Conservation (phyloP, 1,140 invertebrate genomes). For the Scaptomyza hsui region DNA sequence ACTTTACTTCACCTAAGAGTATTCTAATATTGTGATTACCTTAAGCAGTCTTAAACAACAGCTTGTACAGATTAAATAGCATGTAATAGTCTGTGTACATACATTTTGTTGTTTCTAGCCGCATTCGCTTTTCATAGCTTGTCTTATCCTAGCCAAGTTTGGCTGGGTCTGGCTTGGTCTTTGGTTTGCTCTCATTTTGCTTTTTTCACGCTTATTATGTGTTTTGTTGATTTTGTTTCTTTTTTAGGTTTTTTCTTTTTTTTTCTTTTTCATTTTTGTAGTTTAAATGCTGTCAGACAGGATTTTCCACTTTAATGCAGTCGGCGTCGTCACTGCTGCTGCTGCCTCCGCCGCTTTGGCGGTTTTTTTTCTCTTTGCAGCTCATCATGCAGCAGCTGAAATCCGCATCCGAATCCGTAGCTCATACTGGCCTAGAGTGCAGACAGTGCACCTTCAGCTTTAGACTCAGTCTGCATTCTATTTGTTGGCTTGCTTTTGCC, state of each 20-base stretch:
- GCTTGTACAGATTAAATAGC: constrained; percentile 14
- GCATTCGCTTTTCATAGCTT: constrained; percentile 61
- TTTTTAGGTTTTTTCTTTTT: constrained; percentile 30
- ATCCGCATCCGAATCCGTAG: constrained; percentile 30
- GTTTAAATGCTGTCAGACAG: constrained; percentile 79
- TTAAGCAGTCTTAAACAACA: neutral
- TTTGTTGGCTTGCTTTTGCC: constrained; percentile 15
- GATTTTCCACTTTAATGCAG: constrained; percentile 80
- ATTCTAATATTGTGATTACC: neutral
- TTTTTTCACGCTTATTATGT: constrained; percentile 79
- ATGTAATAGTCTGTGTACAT: constrained; percentile 4
- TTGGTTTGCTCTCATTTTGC: constrained; percentile 74
- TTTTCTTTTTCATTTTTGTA: constrained; percentile 42
- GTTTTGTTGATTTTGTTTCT: constrained; percentile 47
- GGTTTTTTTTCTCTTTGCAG: constrained; percentile 48
- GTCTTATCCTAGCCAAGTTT: constrained; percentile 14
- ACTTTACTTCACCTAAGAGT: neutral
- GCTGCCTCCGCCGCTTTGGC: constrained; percentile 44
- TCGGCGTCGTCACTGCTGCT: constrained; percentile 36
- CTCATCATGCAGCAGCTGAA: constrained; percentile 68
- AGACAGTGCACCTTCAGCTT: constrained; percentile 16
- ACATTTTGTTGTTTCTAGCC: constrained; percentile 24
- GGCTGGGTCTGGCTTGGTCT: constrained; percentile 36
- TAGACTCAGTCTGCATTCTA: constrained; percentile 8
- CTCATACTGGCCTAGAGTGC: constrained; percentile 8